Evolutionary conservation across 2,113 vertebrate species (phyloP).

Genomic region (Mesitornis unicolor): DNA sequence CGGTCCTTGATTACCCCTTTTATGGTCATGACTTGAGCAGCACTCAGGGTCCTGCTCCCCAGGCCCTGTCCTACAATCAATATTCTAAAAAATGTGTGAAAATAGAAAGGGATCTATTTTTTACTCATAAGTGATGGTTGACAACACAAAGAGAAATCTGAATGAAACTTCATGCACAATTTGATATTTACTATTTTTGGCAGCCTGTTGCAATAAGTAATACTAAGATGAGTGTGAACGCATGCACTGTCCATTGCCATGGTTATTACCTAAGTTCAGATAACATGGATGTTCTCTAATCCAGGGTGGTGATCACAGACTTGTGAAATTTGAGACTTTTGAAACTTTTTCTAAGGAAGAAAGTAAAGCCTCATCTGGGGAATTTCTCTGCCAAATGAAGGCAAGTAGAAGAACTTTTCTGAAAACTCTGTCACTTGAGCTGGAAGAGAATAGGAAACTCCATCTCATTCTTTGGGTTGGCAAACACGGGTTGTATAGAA

Average conservation of each 20-base stretch:
- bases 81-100: neutral
- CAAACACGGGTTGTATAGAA: neutral
- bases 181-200: neutral
- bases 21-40: too few species aligned
- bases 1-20: too few species aligned
- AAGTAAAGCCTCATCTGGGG: neutral
- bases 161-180: neutral
- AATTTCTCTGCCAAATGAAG: neutral
- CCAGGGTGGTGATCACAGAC: rapidly evolving
- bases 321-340: neutral
- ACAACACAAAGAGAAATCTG: neutral
- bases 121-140: neutral
- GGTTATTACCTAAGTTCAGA: neutral
- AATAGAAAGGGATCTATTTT: neutral
- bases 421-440: neutral
- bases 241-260: neutral
- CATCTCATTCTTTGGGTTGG: neutral
- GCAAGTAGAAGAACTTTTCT: neutral
- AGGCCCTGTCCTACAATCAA: too few species aligned
- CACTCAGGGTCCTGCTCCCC: too few species aligned
- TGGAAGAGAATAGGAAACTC: neutral
- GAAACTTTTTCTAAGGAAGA: neutral
- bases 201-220: neutral
- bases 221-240: neutral
- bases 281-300: neutral